These are phyloP conservation scores for Sylvia borin DNA, from an alignment of 2,797 vertebrate species.

Conservation along the genomic window DNA sequence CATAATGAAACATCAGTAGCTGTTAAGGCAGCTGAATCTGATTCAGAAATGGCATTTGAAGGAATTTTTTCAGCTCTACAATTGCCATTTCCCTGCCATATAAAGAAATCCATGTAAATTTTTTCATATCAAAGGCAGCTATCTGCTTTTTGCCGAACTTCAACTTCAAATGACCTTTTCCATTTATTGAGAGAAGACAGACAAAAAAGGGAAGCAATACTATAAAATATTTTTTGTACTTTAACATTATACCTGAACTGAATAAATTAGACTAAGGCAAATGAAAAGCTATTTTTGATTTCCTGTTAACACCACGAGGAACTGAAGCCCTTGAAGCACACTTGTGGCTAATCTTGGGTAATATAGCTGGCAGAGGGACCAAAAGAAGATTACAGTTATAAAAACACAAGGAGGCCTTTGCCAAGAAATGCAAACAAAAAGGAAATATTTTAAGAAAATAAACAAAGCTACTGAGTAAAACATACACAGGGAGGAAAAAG, in stretches of 20 bases:
- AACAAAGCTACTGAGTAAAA: slow-evolving; percentile 79
- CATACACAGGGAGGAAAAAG: slow-evolving; percentile 66
- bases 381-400: slow-evolving; percentile 66
- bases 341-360: slow-evolving; percentile 20
- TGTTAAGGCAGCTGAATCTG: background rate
- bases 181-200: background rate
- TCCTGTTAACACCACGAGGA: background rate
- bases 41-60: background rate
- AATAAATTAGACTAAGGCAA: background rate
- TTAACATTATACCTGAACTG: background rate
- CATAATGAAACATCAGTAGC: background rate
- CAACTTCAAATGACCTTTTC: background rate
- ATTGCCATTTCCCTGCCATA: background rate
- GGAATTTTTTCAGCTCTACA: background rate
- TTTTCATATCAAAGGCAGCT: background rate
- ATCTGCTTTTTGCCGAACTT: background rate
- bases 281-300: slow-evolving; percentile 29
- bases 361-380: slow-evolving; percentile 50
- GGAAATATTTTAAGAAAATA: slow-evolving; percentile 80
- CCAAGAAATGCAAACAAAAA: slow-evolving; percentile 79
- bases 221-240: background rate
- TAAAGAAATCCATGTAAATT: background rate
- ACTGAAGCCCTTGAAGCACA: slow-evolving; percentile 28
- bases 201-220: background rate
- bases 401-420: slow-evolving; percentile 47